Evolutionary conservation across 2,888 invertebrate species (phyloP).

Genomic region (Nowickia ferox): DNA sequence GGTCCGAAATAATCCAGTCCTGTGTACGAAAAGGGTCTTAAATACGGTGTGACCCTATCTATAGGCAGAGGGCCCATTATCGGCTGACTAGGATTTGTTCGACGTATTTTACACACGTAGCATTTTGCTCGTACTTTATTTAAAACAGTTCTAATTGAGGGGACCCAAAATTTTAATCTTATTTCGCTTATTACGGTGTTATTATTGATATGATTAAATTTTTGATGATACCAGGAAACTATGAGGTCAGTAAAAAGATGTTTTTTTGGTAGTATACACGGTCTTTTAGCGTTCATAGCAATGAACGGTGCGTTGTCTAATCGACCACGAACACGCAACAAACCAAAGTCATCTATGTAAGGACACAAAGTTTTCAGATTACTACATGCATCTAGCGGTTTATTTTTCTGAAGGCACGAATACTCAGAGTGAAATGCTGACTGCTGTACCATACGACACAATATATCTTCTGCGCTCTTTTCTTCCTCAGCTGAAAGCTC

Average conservation of each 20-base stretch:
- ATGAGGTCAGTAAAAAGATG: constrained; percentile 2
- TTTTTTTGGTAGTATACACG: background rate
- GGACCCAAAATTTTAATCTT: constrained; percentile 59
- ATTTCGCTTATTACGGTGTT: constrained; percentile 42
- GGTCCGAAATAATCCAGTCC: constrained; percentile 68
- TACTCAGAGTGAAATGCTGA: background rate
- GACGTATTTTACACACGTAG: constrained; percentile 25
- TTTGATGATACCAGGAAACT: background rate
- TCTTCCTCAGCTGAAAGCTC: background rate
- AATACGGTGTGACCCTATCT: constrained; percentile 63
- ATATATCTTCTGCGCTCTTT: background rate
- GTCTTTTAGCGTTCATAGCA: background rate
- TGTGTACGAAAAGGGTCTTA: constrained; percentile 68
- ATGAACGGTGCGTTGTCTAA: background rate
- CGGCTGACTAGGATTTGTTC: constrained; percentile 48
- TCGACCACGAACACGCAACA: background rate
- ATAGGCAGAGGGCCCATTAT: constrained; percentile 60
- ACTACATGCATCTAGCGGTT: background rate
- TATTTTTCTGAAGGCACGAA: background rate
- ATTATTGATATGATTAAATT: background rate
- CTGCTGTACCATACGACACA: background rate
- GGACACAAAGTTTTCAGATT: background rate
- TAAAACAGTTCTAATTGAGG: constrained; percentile 28
- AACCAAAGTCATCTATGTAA: background rate
- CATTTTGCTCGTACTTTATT: constrained; percentile 23